Base-by-base conservation (phyloP, 2,113 vertebrate species). In the Barbus barbus region DNA sequence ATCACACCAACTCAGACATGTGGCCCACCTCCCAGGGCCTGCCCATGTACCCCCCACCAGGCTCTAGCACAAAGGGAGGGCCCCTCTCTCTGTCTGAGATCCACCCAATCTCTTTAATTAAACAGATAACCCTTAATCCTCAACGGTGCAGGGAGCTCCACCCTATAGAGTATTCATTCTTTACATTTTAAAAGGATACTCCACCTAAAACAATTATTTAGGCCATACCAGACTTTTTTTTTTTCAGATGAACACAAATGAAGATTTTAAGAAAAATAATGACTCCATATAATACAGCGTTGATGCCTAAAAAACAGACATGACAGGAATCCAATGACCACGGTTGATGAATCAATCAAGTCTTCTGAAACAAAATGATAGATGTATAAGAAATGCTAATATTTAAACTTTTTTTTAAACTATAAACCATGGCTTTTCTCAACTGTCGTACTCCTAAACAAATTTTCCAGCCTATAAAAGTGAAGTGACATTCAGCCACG, bases 91-190 rank as follows among this genome's bases (percentile, higher is more conserved):
- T 36, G 33, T 36, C 33, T 36, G 33, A n/a, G 18, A 84, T 81
- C 81, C 73, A 84, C 51, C 31, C 87, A 86, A 75, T 88, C 85
- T 85, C 86, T 83, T 87, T 88, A 83, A 88, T 86, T 88, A 86
- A 77, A 73, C 81, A 63, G 84, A 86, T 86, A 86, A 72, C 8
- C 75, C 78, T 38, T 87, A 85, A 85, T 83, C 81, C 67, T 51
- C 41, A 6, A 58, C 20, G 51, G 75, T n/a, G 46, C 48, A 33
- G 28, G 9, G 14, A 77, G 46, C 41, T 48, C 72, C 77, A 72
- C 5, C 60, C 72, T 53, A n/a, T 31, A 3, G 0, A 36, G 46
- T 22, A 41, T 58, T 38, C 18, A 73, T 56, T 44, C 60, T 69
- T 71, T 5, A 36, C 65, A 69, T 38, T 69, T 69, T 71, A 69